phyloP scores from a whole-genome alignment of 2,888 invertebrate species.

The Tridacna crocea region DNA sequence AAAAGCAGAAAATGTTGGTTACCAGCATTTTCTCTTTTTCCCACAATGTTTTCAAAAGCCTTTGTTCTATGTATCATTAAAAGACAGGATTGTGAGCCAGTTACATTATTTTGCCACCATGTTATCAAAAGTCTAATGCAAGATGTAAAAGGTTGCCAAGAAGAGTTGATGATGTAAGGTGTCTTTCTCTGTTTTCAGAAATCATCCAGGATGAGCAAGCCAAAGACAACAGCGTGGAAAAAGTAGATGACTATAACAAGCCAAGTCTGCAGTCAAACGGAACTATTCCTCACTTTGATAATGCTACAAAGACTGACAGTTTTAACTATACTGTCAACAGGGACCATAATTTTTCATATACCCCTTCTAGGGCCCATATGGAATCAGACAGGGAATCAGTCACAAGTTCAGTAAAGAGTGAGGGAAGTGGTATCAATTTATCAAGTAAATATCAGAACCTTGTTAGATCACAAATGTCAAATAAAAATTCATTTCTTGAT shows the following conservation, averaged over 20 bases:
- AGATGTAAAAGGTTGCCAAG: too few species aligned
- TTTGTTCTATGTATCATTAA: too few species aligned
- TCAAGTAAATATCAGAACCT: constrained; percentile 71
- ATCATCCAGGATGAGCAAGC: constrained; percentile 71
- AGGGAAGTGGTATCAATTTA: constrained; percentile 54
- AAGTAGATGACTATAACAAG: constrained; percentile 59
- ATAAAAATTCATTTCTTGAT: constrained; percentile 45
- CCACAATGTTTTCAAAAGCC: constrained; percentile 3
- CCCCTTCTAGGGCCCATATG: constrained; percentile 52
- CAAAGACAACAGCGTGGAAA: constrained; percentile 41
- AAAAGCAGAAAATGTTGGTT: too few species aligned
- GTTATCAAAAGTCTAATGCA: too few species aligned
- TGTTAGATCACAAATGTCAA: constrained; percentile 68
- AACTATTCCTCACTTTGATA: neutral
- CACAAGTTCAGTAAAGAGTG: constrained; percentile 8
- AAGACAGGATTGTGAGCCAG: neutral
- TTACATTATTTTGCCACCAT: neutral
- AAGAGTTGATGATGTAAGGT: too few species aligned
- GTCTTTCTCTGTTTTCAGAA: constrained; percentile 33
- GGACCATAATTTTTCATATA: constrained; percentile 12
- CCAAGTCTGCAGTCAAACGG: constrained; percentile 1
- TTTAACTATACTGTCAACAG: constrained; percentile 31
- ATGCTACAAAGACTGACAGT: constrained; percentile 22
- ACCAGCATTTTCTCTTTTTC: neutral
- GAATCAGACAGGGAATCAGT: constrained; percentile 27